phyloP scores from a whole-genome alignment of 1,140 invertebrate species.

The Trichonephila inaurata region DNA sequence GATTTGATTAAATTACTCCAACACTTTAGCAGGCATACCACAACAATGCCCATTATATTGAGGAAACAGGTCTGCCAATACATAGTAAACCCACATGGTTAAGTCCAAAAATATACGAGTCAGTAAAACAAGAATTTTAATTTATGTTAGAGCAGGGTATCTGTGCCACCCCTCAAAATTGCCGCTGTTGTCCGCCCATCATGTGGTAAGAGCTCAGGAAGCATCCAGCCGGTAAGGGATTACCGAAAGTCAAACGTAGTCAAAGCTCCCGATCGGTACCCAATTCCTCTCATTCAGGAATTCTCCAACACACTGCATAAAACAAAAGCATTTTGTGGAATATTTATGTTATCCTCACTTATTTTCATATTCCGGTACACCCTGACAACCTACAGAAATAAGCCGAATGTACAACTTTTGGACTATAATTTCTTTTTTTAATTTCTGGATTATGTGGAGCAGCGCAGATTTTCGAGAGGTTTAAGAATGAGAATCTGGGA shows the following conservation, averaged over 20 bases:
- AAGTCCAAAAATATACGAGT: conserved; percentile 41
- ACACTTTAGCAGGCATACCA: conserved; percentile 38
- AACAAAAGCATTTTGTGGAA: neutral
- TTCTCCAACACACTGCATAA: neutral
- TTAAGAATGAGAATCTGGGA: neutral
- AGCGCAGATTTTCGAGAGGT: neutral
- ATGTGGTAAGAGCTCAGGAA: conserved; percentile 77
- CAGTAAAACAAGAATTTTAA: conserved; percentile 51
- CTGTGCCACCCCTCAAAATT: conserved; percentile 79
- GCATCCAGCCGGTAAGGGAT: conserved; percentile 77
- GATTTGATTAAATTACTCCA: neutral
- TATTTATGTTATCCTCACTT: neutral
- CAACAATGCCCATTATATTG: conserved; percentile 23
- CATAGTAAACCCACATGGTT: conserved; percentile 46
- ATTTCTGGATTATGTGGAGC: neutral
- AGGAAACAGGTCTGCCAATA: conserved; percentile 31
- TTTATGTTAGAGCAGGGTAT: conserved; percentile 78
- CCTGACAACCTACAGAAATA: too few species aligned
- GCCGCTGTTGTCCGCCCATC: conserved; percentile 80
- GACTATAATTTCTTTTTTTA: too few species aligned
- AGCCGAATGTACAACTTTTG: too few species aligned
- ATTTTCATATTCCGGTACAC: too few species aligned
- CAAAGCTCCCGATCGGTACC: conserved; percentile 80
- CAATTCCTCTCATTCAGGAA: conserved; percentile 79
- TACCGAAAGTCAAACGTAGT: conserved; percentile 78